These are phyloP conservation scores for Microcebus jonahi DNA, from an alignment of 2,113 vertebrate species.

Conservation along the genomic window DNA sequence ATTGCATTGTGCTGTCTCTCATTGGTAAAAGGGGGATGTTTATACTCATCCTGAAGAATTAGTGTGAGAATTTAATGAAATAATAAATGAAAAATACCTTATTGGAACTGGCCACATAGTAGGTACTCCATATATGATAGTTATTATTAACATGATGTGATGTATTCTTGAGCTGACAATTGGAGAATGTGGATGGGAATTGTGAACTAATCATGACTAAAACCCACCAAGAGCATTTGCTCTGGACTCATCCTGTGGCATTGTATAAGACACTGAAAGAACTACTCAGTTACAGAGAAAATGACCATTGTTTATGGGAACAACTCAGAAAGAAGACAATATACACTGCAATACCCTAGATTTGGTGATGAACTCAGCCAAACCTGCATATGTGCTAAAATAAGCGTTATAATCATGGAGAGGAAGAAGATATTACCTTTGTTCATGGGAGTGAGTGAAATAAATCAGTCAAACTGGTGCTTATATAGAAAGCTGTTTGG, in stretches of 20 bases:
- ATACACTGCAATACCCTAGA: background rate
- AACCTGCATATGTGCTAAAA: background rate
- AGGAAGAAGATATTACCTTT: background rate
- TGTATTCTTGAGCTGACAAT: background rate
- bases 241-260: background rate
- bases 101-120: background rate
- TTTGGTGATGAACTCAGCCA: background rate
- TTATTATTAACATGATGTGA: background rate
- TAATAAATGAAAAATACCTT: background rate
- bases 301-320: background rate
- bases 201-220: too few species aligned
- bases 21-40: background rate
- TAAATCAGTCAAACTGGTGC: background rate
- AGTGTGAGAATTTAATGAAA: background rate
- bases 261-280: background rate
- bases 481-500: background rate
- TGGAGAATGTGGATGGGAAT: background rate
- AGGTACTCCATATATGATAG: background rate
- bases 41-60: background rate
- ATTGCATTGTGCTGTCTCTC: background rate
- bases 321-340: background rate
- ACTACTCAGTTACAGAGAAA: background rate
- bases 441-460: background rate
- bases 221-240: background rate
- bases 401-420: background rate